Evolutionary conservation across 2,113 vertebrate species (phyloP).

Genomic region (Callopanchax toddi): DNA sequence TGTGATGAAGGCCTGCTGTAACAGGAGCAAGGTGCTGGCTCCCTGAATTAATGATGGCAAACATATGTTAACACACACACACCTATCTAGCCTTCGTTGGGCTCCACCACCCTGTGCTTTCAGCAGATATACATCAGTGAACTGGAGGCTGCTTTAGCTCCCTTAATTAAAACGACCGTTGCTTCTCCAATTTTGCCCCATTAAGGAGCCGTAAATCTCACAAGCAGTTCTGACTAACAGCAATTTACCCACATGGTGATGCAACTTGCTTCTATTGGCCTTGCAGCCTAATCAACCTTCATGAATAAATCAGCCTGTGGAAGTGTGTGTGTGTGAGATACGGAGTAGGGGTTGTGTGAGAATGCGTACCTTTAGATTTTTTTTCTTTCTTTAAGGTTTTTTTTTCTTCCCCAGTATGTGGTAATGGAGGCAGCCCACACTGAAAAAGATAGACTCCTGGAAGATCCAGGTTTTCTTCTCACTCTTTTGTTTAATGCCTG

Average conservation of each 20-base stretch:
- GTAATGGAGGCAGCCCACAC: slow-evolving; percentile 12
- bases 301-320: slow-evolving; percentile 59
- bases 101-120: slow-evolving; percentile 1
- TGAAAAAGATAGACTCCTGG: slow-evolving; percentile 41
- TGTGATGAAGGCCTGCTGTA: slow-evolving; percentile 7
- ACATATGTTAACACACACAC: slow-evolving; percentile 54
- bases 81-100: slow-evolving; percentile 25
- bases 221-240: slow-evolving; percentile 55
- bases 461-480: slow-evolving; percentile 45
- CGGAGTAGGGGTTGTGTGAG: slow-evolving; percentile 11
- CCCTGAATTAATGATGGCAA: slow-evolving; percentile 50
- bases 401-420: too few relatives aligned
- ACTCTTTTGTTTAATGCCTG: slow-evolving; percentile 32
- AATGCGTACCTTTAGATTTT: slow-evolving; percentile 24
- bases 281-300: slow-evolving; percentile 49
- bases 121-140: slow-evolving; percentile 35
- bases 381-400: neutral
- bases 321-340: neutral
- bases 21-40: slow-evolving; percentile 5
- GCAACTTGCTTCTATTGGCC: slow-evolving; percentile 46
- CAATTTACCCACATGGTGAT: slow-evolving; percentile 62
- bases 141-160: slow-evolving; percentile 52
- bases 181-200: slow-evolving; percentile 64
- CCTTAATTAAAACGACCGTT: slow-evolving; percentile 73
- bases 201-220: slow-evolving; percentile 76